A percentile compares a stretch with the other conserved stretches of the same genome.
Conservation (phyloP, 2,113 vertebrate species). For the Elephas maximus region DNA sequence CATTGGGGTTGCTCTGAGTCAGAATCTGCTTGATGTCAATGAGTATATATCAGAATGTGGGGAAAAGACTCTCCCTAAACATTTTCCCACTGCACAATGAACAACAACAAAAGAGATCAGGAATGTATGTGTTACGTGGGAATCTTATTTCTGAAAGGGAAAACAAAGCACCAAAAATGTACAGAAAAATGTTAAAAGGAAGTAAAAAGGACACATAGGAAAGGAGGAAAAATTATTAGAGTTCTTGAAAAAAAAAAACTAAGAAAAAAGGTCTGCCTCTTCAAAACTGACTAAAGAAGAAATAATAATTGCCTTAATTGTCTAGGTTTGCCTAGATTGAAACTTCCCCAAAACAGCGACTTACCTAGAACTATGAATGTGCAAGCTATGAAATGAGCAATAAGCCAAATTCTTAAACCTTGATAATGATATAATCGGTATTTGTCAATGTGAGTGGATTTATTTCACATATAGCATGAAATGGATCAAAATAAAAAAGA, state of each 20-base stretch:
- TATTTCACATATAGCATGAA: slow-evolving; percentile 23
- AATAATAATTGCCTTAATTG: neutral
- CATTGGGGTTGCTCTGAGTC: neutral
- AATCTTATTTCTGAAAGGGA: neutral
- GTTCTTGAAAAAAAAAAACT: neutral
- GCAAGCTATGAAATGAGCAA: neutral
- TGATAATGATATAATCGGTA: neutral
- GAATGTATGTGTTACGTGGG: neutral
- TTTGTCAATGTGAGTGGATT: neutral
- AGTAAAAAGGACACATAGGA: neutral
- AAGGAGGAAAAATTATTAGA: neutral
- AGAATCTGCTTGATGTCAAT: neutral
- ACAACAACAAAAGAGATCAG: neutral
- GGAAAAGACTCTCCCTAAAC: neutral
- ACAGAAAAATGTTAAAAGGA: neutral
- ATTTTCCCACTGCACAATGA: neutral
- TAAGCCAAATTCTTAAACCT: neutral
- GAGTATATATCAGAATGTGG: neutral
- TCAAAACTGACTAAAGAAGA: neutral
- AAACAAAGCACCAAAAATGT: neutral
- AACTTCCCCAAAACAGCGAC: neutral
- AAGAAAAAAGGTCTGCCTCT: neutral
- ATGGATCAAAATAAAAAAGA: slow-evolving; percentile 55
- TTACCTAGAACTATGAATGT: neutral
- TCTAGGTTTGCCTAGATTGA: neutral